Evolutionary conservation across 1,140 invertebrate species (phyloP).

Genomic region (Periplaneta americana): DNA sequence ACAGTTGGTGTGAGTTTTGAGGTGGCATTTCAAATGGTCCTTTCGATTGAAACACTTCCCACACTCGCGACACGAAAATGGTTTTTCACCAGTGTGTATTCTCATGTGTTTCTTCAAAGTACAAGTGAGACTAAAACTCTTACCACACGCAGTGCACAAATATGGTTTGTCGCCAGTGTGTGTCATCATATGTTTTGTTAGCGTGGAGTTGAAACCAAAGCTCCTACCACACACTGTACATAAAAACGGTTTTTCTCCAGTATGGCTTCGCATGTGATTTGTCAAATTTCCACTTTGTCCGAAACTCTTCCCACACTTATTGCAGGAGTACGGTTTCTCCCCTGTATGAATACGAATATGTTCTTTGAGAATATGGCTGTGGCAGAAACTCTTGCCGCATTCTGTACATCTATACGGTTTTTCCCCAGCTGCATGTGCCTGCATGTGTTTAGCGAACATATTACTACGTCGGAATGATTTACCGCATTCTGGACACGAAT

Average conservation of each 20-base stretch:
- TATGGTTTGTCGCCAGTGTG: not conserved
- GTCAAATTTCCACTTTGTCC: not conserved
- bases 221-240: not conserved
- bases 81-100: not conserved
- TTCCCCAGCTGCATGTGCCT: constrained; percentile 1
- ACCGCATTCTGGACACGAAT: not conserved
- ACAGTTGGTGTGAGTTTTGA: not conserved
- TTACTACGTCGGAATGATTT: not conserved
- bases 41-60: not conserved
- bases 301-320: constrained; percentile 17
- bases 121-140: not conserved
- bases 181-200: not conserved
- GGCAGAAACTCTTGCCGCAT: constrained; percentile 38
- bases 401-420: constrained; percentile 44
- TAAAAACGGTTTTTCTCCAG: not conserved
- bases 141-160: not conserved
- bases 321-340: constrained; percentile 40
- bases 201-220: not conserved
- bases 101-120: not conserved
- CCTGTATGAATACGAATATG: constrained; percentile 55
- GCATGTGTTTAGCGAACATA: not conserved
- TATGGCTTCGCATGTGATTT: not conserved
- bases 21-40: not conserved
- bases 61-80: not conserved
- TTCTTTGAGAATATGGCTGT: constrained; percentile 43